Evolutionary conservation across 2,113 vertebrate species (phyloP).

Genomic region (Seriola dumerili): DNA sequence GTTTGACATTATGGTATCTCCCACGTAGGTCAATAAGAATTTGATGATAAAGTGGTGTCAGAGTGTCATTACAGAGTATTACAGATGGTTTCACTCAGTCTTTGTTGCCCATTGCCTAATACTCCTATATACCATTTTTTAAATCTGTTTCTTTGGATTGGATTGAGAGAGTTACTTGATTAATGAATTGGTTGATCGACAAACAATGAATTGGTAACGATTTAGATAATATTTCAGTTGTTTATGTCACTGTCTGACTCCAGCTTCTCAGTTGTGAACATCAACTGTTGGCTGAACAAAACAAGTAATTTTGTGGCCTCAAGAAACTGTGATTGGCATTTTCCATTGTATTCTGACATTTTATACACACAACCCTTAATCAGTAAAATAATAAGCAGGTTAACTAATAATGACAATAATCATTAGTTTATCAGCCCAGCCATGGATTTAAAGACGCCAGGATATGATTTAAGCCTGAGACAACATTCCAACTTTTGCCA

Average conservation of each 20-base stretch:
- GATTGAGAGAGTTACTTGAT: no score
- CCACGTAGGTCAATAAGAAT: neutral
- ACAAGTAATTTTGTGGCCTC: no score
- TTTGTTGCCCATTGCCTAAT: neutral
- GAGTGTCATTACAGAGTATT: neutral
- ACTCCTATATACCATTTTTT: neutral
- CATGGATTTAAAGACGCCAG: neutral
- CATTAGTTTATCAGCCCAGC: neutral
- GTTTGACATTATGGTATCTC: neutral
- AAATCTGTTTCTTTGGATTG: no score
- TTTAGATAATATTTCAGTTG: no score
- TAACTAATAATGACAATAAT: neutral
- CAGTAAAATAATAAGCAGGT: neutral
- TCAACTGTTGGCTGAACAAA: no score
- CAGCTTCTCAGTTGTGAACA: no score
- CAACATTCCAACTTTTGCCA: neutral
- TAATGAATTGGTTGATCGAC: no score
- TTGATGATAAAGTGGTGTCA: neutral
- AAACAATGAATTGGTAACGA: no score
- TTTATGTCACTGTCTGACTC: no score
- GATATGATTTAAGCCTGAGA: neutral
- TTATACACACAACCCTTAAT: no score
- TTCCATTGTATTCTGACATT: neutral
- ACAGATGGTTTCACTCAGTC: neutral
- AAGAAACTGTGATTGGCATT: neutral